Evolutionary conservation across 2,113 vertebrate species (phyloP), one percentile per base, ranked within the genome.

Genomic region (Peucedramus taeniatus): DNA sequence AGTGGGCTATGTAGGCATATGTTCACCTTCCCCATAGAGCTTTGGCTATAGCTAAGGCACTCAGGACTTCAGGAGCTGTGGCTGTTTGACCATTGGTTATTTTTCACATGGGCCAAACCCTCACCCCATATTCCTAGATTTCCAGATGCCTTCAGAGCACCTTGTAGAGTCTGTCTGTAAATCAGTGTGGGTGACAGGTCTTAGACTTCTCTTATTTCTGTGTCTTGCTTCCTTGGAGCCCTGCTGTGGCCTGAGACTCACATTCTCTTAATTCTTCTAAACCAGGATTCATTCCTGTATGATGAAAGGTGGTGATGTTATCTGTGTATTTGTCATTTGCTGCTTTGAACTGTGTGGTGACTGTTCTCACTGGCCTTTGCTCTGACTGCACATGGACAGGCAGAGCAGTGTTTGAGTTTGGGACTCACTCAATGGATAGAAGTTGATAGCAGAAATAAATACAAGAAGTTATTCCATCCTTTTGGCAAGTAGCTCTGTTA

Each of bases 391-490:
- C 13, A 1, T 12, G 28, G 33, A 13, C 20, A 27, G 68, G 50
- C 71, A 70, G 64, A 57, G 47, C 30, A 53, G 24, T 70, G 13
- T 47, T 78, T 59, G 60, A 63, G 35, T 77, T 77, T 3, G 1
- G 64, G 45, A 33, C 40, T 83, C 2, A 1, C 20, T 66, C 53
- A 33, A n/a, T 68, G 47, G 53, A 15, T 39, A 57, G 83, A 89
- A 63, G 50, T 50, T 90, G 91, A 40, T 63, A 71, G 49, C 19
- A 89, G 92, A 51, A 82, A 77, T 31, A 77, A 91, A 71, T 71
- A 15, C 2, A 17, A 63, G 6, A 54, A 77, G 39, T 63, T 84
- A n/a, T 22, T 33, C 20, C 44, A n/a, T 77, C 28, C 21, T 54
- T 84, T 78, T 89, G 53, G 47, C 18, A 54, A 78, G 30, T 21